Conservation (phyloP, 2,888 invertebrate genomes). For the Dryocosmus kuriphilus region DNA sequence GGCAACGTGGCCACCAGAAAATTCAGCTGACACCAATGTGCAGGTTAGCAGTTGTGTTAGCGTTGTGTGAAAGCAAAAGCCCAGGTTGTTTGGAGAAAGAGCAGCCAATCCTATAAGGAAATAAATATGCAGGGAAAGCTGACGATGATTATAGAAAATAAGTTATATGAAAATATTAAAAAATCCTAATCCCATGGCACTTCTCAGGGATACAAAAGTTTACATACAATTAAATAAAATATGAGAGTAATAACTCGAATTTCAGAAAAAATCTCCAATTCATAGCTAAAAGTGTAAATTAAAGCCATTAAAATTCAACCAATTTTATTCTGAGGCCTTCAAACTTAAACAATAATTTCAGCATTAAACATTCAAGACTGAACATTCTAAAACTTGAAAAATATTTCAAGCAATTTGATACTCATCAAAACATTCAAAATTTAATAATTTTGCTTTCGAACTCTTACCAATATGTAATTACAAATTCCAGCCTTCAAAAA, state of each 20-base stretch:
- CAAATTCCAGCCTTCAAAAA: no score
- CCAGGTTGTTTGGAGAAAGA: constrained; percentile 1
- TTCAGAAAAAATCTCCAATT: no score
- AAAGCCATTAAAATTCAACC: not conserved
- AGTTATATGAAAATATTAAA: not conserved
- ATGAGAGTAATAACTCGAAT: no score
- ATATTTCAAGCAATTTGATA: no score
- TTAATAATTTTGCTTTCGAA: no score
- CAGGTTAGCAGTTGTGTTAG: constrained; percentile 67
- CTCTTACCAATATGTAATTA: no score
- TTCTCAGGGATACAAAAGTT: not conserved
- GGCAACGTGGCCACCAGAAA: constrained; percentile 80
- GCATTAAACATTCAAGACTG: no score
- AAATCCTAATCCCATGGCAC: not conserved
- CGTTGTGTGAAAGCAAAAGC: constrained; percentile 64
- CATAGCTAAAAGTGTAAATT: not conserved
- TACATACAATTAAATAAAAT: not conserved
- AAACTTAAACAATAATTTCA: no score
- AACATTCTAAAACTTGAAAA: no score
- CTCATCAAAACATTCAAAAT: no score
- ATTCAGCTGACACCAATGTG: constrained; percentile 79
- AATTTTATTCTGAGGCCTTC: no score
- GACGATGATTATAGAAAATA: not conserved
- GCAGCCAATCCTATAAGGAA: not conserved
- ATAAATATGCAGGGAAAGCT: constrained; percentile 13